Evolutionary conservation across 1,140 invertebrate genomes (phyloP).

Genomic region (Sesamia nonagrioides): DNA sequence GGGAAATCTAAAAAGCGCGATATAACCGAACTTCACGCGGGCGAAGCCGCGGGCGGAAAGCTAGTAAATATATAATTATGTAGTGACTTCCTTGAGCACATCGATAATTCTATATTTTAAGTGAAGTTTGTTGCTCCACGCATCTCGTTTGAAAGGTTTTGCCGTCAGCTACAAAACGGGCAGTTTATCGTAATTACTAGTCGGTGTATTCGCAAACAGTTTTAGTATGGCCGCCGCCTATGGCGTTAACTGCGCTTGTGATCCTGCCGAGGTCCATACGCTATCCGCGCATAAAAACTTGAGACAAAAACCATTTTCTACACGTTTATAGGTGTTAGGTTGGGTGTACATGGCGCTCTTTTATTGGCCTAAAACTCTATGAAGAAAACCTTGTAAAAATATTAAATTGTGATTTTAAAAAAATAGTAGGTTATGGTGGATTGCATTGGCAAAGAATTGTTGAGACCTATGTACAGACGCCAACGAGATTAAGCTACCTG

Average conservation of each 20-base stretch:
- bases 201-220: slow-evolving; percentile 7
- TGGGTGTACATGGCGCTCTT: slow-evolving; percentile 18
- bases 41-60: too few species aligned
- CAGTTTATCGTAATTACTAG: slow-evolving; percentile 1
- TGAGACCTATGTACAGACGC: too few species aligned
- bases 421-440: too few species aligned
- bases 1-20: too few species aligned
- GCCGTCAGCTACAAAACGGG: background rate
- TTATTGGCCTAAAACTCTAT: background rate
- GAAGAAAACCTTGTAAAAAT: too few species aligned
- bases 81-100: too few species aligned
- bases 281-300: slow-evolving; percentile 20
- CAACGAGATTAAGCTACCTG: too few species aligned
- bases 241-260: slow-evolving; percentile 16
- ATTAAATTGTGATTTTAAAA: too few species aligned
- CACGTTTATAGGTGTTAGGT: slow-evolving; percentile 3
- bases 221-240: slow-evolving; percentile 6
- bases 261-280: slow-evolving; percentile 24
- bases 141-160: background rate
- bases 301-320: slow-evolving; percentile 44
- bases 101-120: background rate
- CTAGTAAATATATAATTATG: too few species aligned
- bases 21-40: too few species aligned
- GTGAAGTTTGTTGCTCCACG: background rate
- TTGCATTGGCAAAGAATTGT: too few species aligned